Conservation (phyloP, 2,888 invertebrate species). For the Drosophila atripex region DNA sequence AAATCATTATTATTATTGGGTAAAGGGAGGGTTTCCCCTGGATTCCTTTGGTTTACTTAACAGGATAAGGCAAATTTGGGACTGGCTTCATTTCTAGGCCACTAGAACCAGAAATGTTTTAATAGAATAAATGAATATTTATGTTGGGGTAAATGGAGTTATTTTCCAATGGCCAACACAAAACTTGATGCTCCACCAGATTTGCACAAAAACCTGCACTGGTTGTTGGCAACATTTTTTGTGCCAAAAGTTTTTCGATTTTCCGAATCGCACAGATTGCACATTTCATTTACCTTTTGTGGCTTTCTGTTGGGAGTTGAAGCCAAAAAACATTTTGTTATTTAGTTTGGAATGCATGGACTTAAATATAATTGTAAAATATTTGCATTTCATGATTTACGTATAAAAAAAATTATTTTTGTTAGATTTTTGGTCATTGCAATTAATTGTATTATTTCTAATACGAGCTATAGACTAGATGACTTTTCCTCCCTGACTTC, state of each 20-base stretch:
- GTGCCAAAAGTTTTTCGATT: slow-evolving; percentile 33
- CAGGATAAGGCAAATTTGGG: not conserved
- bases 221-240: slow-evolving; percentile 28
- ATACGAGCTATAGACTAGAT: not conserved
- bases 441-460: not conserved
- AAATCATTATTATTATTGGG: slow-evolving; percentile 48
- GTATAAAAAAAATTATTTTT: not conserved
- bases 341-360: slow-evolving; percentile 22
- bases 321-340: slow-evolving; percentile 30
- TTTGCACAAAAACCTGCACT: slow-evolving; percentile 1
- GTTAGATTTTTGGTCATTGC: not conserved
- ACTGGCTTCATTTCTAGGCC: not conserved
- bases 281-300: slow-evolving; percentile 47
- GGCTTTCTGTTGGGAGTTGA: slow-evolving; percentile 18
- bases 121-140: slow-evolving; percentile 37
- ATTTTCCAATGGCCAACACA: slow-evolving; percentile 8
- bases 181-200: slow-evolving; percentile 11
- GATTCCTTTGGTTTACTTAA: slow-evolving; percentile 18
- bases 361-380: slow-evolving; percentile 14
- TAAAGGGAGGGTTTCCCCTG: slow-evolving; percentile 37
- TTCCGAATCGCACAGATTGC: slow-evolving; percentile 39
- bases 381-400: slow-evolving; percentile 8
- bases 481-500: not conserved
- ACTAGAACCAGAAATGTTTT: not conserved
- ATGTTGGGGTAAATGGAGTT: slow-evolving; percentile 21